Base-by-base conservation (phyloP, 2,113 vertebrate genomes). In the Opisthocomus hoazin region DNA sequence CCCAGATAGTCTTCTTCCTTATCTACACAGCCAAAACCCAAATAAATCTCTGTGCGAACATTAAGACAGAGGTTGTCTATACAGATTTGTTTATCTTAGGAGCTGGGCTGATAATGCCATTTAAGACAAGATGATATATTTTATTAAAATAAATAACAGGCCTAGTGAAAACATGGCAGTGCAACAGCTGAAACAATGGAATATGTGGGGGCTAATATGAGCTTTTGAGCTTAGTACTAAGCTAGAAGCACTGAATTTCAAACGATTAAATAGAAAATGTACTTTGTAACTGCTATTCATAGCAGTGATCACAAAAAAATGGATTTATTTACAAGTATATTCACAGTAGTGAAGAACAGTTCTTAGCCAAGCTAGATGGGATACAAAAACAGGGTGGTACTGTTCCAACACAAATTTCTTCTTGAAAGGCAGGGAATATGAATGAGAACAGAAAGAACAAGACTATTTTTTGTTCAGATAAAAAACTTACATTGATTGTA, bases 11-110 rank as follows among this genome's bases (percentile, higher is more conserved):
- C 50, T 84, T 80, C 68, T 78, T 84, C 36, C 48, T 97, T 96
- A 97, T 93, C 93, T 89, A 15, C 76, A 91, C 57, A 89, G 45
- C 29, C 80, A 92, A 96, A 93, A 39, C 22, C 17, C 50, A 93
- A 85, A 97, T 95, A 94, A 90, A 97, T 93, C 80, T 94, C 64
- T 79, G 34, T 68, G 60, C 79, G 92, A 96, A 87, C 84, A 89
- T 76, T 74, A 80, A 53, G 69, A 91, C 56, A 95, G 51, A 69
- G 60, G 74, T 70, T 91, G 76, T 93, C 90, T 92, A 85, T 77
- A 94, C 39, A 92, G 88, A 94, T 93, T 84, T 96, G 83, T 85
- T 94, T 96, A 96, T 97, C 93, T 96, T 94, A 89, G 46, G 27
- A 94, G n/a, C 53, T 80, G 21, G 26, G n/a, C 45, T 64, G 91